Conservation (phyloP, 2,888 invertebrate genomes). For the Anoplius nigerrimus region DNA sequence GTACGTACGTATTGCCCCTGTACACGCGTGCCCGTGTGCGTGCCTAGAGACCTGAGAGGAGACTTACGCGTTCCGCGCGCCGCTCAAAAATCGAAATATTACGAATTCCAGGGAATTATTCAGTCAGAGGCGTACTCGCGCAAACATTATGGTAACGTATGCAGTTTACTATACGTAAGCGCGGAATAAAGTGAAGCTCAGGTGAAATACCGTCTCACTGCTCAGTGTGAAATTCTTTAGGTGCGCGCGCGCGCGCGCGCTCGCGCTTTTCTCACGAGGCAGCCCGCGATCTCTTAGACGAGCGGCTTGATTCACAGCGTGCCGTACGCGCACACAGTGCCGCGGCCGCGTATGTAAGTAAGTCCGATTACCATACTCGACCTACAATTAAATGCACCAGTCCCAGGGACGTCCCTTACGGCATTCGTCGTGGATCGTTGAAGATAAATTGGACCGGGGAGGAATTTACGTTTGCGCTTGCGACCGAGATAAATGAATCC, state of each 20-base stretch:
- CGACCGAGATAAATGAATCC: slow-evolving; percentile 70
- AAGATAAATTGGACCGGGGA: slow-evolving; percentile 67
- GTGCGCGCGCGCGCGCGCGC: not conserved
- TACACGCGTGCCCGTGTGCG: too few species aligned
- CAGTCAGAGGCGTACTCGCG: too few species aligned
- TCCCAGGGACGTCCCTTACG: slow-evolving; percentile 43
- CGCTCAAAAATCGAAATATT: too few species aligned
- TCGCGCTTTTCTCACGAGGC: not conserved
- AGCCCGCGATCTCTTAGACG: not conserved
- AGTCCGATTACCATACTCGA: slow-evolving; percentile 64
- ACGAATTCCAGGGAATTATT: too few species aligned
- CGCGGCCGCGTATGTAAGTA: too few species aligned
- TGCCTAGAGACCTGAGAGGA: too few species aligned
- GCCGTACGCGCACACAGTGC: too few species aligned
- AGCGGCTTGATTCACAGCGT: too few species aligned
- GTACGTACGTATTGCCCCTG: too few species aligned
- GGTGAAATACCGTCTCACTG: not conserved
- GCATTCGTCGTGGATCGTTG: slow-evolving; percentile 42
- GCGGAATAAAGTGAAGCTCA: not conserved
- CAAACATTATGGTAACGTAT: too few species aligned
- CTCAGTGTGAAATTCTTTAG: not conserved
- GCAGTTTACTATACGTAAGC: too few species aligned
- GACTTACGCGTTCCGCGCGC: too few species aligned
- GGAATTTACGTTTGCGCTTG: slow-evolving; percentile 69
- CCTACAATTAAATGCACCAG: slow-evolving; percentile 63